Evolutionary conservation across 1,140 invertebrate species (phyloP).

Genomic region (Oryctes rhinoceros): DNA sequence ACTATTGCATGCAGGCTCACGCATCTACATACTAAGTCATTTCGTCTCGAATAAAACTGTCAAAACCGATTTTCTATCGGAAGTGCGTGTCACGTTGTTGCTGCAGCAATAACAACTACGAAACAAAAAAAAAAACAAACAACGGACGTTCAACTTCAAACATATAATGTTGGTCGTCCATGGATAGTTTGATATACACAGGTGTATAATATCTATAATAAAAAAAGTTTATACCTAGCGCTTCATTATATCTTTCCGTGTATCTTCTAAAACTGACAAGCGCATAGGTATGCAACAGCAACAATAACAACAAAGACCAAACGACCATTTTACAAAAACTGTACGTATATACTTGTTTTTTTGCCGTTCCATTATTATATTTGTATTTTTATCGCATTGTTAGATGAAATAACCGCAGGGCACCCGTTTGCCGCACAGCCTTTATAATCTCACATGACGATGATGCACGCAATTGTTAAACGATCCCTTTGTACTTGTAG

Average conservation of each 20-base stretch:
- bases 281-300: not conserved
- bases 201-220: too few relatives aligned
- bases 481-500: not conserved
- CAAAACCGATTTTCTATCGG: slow-evolving; percentile 9
- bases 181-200: too few relatives aligned
- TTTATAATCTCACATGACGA: slow-evolving; percentile 9
- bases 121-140: not conserved
- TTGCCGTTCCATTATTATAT: not conserved
- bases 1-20: not conserved
- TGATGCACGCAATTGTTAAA: slow-evolving; percentile 7
- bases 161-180: too few relatives aligned
- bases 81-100: slow-evolving; percentile 40
- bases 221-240: not conserved
- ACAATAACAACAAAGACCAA: not conserved
- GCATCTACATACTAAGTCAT: slow-evolving; percentile 8
- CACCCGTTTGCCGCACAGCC: not conserved
- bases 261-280: slow-evolving; percentile 8
- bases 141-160: not conserved
- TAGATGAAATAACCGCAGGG: not conserved
- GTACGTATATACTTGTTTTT: not conserved
- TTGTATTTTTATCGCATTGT: slow-evolving; percentile 16
- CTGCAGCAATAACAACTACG: not conserved
- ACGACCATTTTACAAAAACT: slow-evolving; percentile 3
- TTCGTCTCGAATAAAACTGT: slow-evolving; percentile 2
- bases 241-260: slow-evolving; percentile 9